These are phyloP conservation scores for Papilio polytes DNA, from an alignment of 1,140 invertebrate genomes.

Conservation along the genomic window DNA sequence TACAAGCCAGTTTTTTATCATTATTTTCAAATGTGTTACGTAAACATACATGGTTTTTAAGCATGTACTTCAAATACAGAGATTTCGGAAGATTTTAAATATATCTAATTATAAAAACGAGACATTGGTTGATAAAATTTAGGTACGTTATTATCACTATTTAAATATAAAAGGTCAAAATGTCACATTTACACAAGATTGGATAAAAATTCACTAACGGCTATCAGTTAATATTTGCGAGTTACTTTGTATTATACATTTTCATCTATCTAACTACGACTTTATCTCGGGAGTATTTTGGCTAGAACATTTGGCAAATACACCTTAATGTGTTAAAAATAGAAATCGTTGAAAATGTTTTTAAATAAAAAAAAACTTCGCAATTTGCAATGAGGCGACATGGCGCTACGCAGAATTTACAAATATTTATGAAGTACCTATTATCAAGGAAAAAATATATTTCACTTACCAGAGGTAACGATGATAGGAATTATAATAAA, in stretches of 20 bases:
- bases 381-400: neutral
- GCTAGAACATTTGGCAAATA: slow-evolving; percentile 50
- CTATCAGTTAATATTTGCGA: too few relatives aligned
- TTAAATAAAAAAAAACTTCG: neutral
- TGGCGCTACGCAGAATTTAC: neutral
- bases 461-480: neutral
- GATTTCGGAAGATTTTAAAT: too few relatives aligned
- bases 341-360: neutral
- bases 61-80: too few relatives aligned
- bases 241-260: too few relatives aligned
- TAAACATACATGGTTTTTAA: neutral
- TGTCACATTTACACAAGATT: neutral
- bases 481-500: too few relatives aligned
- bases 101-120: too few relatives aligned
- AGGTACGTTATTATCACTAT: neutral
- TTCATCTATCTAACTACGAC: too few relatives aligned
- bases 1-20: neutral
- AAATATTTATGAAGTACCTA: neutral
- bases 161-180: neutral
- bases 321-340: neutral
- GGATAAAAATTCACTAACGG: too few relatives aligned
- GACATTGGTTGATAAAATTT: neutral
- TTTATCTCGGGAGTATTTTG: slow-evolving; percentile 46
- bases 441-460: too few relatives aligned
- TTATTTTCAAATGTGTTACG: neutral